Evolutionary conservation across 2,888 invertebrate species (phyloP), one percentile per base, ranked within the genome.

Genomic region (Asteroscopus sphinx): DNA sequence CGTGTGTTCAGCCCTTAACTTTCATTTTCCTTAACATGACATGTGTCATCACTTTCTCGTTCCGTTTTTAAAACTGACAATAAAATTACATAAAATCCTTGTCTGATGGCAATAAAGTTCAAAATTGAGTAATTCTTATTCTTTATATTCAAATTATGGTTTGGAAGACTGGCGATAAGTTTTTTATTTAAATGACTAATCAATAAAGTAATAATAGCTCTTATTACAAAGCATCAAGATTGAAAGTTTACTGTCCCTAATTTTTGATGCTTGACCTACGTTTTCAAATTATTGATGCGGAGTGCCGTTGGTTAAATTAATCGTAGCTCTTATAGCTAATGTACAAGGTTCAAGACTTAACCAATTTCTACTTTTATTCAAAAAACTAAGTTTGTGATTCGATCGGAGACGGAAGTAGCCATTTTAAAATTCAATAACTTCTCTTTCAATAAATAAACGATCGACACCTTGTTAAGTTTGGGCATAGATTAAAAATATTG

Each of bases 381-480:
- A 21, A 1, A 47, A 46, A 44, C 33, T 46, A 37, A 54, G 30
- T 30, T 61, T 57, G 54, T 49, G 39, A 9, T 26, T 11, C 45
- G 53, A 48, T 63, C 68, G 62, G 62, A 62, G 67, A 69, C 79
- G 80, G 81, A 84, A 86, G 86, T 79, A 84, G 82, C 72, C 76
- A 79, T 81, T 86, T 89, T 86, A 85, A 85, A 86, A 87, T 89
- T 88, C 89, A 88, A 88, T 90, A 90, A 84, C 74, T 77, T 80
- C 68, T 77, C 76, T 73, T 75, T 80, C 86, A 76, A 90, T 88
- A 89, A 87, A 86, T 87, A 89, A 87, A 80, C 81, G 77, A 85
- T 90, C 88, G 86, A 88, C 91, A 89, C 89, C 85, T 90, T 82
- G 84, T 87, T 85, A 81, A 51, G 60, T 67, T 68, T 17, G 12